A percentile compares a stretch with the other conserved stretches of the same genome.
These are phyloP conservation scores for Lophotis ruficrista DNA, from an alignment of 2,113 vertebrate genomes.

Conservation along the genomic window DNA sequence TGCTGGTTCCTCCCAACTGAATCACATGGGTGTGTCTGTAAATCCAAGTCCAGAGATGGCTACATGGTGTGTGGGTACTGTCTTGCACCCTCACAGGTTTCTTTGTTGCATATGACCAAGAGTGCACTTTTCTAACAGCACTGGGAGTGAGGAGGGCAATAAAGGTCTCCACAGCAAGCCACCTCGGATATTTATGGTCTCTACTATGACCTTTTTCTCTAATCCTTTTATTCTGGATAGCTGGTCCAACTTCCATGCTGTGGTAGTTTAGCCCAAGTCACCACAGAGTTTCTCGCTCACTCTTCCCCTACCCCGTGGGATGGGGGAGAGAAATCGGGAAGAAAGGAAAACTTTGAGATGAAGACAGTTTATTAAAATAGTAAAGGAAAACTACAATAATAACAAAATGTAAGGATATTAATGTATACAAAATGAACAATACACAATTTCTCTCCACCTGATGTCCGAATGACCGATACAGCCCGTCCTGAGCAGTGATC, in stretches of 20 bases:
- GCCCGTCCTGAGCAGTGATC: too few species aligned
- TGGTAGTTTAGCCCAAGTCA: too few species aligned
- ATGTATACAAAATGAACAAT: too few species aligned
- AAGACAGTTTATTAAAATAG: too few species aligned
- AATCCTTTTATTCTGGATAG: not conserved
- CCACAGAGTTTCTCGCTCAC: too few species aligned
- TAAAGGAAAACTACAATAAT: too few species aligned
- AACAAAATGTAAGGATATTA: too few species aligned
- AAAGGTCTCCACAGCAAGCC: not conserved
- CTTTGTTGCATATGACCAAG: not conserved
- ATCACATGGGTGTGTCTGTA: not conserved
- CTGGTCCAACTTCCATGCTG: not conserved
- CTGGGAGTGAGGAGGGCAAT: not conserved
- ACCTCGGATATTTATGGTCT: not conserved
- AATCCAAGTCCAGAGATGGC: not conserved
- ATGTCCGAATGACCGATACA: too few species aligned
- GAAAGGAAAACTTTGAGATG: too few species aligned
- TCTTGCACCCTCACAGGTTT: not conserved
- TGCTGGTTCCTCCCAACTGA: not conserved
- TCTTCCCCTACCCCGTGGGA: too few species aligned
- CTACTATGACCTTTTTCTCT: not conserved
- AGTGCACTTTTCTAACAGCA: not conserved
- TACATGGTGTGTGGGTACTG: not conserved
- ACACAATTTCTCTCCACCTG: too few species aligned
- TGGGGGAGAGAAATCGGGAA: too few species aligned